Evolutionary conservation across 2,888 invertebrate genomes (phyloP).

Genomic region (Fissipunctia ypsillon): DNA sequence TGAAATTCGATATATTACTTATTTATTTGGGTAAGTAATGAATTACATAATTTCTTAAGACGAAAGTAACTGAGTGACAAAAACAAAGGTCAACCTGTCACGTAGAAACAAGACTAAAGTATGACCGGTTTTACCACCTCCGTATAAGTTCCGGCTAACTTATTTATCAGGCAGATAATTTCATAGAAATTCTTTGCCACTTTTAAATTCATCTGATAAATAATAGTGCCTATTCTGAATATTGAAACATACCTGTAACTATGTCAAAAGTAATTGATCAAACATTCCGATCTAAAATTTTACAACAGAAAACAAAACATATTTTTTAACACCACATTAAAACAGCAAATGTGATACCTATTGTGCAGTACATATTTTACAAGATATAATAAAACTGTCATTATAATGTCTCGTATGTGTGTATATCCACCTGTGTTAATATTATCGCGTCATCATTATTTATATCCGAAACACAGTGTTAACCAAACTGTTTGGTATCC

Average conservation of each 20-base stretch:
- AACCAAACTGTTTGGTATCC: conserved; percentile 25
- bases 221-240: neutral
- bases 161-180: neutral
- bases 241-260: neutral
- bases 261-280: neutral
- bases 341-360: neutral
- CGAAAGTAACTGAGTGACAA: neutral
- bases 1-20: neutral
- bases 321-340: neutral
- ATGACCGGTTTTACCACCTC: neutral
- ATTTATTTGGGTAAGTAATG: neutral
- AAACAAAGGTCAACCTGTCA: conserved; percentile 10
- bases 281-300: neutral
- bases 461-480: conserved; percentile 26
- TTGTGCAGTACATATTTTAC: neutral
- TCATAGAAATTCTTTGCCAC: neutral
- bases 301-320: neutral
- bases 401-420: neutral
- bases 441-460: conserved; percentile 52
- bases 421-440: conserved; percentile 57
- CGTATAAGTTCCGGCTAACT: neutral
- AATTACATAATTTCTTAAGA: neutral
- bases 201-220: neutral
- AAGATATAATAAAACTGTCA: conserved; percentile 11
- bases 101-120: neutral